These are phyloP conservation scores for Drosophila guanche DNA, from an alignment of 1,140 invertebrate species.

Conservation along the genomic window DNA sequence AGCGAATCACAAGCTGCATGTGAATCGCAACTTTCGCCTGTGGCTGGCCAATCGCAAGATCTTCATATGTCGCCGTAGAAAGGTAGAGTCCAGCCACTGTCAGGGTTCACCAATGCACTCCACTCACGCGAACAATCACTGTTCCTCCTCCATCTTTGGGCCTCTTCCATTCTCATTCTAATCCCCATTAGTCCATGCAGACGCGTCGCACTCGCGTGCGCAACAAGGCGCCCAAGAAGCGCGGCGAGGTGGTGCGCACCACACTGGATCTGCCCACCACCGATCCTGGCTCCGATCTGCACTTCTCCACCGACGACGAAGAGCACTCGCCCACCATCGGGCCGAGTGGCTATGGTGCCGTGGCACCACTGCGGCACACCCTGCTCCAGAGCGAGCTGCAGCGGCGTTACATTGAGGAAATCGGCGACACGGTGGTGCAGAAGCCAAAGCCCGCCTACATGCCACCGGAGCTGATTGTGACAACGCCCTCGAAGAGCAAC, in stretches of 20 bases:
- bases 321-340: constrained; percentile 54
- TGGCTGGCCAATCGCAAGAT: constrained; percentile 77
- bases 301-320: constrained; percentile 85
- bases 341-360: constrained; percentile 49
- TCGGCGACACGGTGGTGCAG: constrained; percentile 67
- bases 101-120: not conserved
- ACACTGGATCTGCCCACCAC: constrained; percentile 85
- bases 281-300: constrained; percentile 85
- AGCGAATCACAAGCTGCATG: constrained; percentile 38
- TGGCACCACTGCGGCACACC: constrained; percentile 65
- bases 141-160: not conserved
- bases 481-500: constrained; percentile 64
- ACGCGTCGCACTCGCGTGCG: constrained; percentile 59
- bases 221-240: constrained; percentile 61
- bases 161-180: not conserved
- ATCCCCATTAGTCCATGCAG: constrained; percentile 38
- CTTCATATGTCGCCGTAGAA: constrained; percentile 68
- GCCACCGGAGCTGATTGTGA: constrained; percentile 82
- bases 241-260: constrained; percentile 73
- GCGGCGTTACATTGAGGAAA: constrained; percentile 74
- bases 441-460: constrained; percentile 61
- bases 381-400: constrained; percentile 76
- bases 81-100: constrained; percentile 38
- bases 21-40: constrained; percentile 69
- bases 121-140: not conserved